Evolutionary conservation across 2,797 vertebrate genomes (phyloP), one percentile per base, ranked within the genome.

Genomic region (Hybognathus amarus): DNA sequence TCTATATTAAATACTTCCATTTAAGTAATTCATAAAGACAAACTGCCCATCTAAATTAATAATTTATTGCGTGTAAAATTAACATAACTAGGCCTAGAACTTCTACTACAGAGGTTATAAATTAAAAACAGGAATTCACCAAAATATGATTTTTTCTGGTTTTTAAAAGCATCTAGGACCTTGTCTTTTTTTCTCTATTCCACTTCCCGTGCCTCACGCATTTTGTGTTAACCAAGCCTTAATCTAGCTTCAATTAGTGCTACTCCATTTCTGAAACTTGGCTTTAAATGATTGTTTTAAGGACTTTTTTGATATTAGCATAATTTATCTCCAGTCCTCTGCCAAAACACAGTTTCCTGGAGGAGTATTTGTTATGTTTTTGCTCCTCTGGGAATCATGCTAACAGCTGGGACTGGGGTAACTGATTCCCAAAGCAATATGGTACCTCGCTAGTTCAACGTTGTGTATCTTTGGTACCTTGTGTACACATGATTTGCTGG

Each of bases 361-460:
- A 59, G 66, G 64, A n/a, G 38, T 27, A 36, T 83, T 83, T 83
- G 42, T 50, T 70, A 69, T 36, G 74, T 54, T 50, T n/a, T 30
- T 5, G 40, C 9, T 3, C 52, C 66, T 33, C 15, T 70, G 82
- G 52, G 71, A 76, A 22, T 59, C 63, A 0, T 54, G 50, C 50
- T 45, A 50, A 70, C 82, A 83, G 75, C 82, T 83, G 63, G 15
- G 74, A 52, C 66, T 47, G 50, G 36, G 59, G 6, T 33, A 56
- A 69, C 81, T 24, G 47, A 83, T 83, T 83, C 74, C 74, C 82
- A 77, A 9, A 59, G 64, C 82, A 69, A 83, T 69, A 69, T 77
- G 52, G 63, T 22, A 42, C 61, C 36, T 36, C 13, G 59, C 33
- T 27, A 52, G 61, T 76, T 67, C 36, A 68, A 3, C n/a, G 40